Percentiles rank a stretch among this genome's conserved stretches.
Evolutionary conservation across 2,113 vertebrate species (phyloP).

Genomic region (Orcinus orca): DNA sequence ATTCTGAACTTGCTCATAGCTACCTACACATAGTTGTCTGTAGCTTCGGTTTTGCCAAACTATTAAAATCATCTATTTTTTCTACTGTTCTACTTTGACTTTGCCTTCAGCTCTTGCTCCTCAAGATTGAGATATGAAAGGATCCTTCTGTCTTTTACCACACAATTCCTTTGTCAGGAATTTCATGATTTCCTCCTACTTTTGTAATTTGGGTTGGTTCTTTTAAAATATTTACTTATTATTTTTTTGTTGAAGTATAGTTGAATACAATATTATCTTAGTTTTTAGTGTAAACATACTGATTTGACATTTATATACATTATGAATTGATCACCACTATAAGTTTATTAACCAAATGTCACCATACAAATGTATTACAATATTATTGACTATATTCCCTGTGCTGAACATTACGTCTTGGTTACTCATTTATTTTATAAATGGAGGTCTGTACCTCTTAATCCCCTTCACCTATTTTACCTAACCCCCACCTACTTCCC

Average conservation of each 20-base stretch:
- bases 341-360: not conserved
- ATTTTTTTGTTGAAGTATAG: not conserved
- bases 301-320: not conserved
- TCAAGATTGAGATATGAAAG: not conserved
- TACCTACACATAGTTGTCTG: not conserved
- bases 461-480: not conserved
- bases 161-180: not conserved
- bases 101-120: not conserved
- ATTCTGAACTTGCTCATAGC: not conserved
- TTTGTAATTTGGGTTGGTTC: not conserved
- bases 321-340: not conserved
- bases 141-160: not conserved
- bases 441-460: not conserved
- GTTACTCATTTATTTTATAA: not conserved
- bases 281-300: not conserved
- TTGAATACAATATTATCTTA: not conserved
- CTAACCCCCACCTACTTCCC: not conserved
- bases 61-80: not conserved
- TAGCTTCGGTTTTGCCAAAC: not conserved
- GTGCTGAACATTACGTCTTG: not conserved
- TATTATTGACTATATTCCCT: not conserved
- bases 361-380: not conserved
- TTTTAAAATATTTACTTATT: not conserved
- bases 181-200: not conserved
- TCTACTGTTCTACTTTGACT: not conserved